Conservation (phyloP, 2,888 invertebrate genomes). For the Drosophila borborema region DNA sequence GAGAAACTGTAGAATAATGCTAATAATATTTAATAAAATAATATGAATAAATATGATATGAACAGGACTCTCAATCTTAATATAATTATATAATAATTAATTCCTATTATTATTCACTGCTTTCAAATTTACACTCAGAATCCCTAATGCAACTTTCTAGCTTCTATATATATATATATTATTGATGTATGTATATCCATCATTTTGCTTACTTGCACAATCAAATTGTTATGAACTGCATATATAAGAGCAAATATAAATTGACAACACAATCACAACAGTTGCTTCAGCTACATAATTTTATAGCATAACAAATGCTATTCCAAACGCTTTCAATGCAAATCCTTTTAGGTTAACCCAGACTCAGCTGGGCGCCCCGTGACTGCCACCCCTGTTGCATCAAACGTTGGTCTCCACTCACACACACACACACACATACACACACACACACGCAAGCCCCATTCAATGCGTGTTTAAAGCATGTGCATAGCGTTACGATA, state of each 20-base stretch:
- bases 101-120: not conserved
- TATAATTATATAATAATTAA: too few relatives aligned
- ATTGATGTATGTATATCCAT: not conserved
- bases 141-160: not conserved
- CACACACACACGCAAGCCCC: constrained; percentile 13
- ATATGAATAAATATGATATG: not conserved
- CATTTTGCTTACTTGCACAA: not conserved
- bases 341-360: constrained; percentile 9
- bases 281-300: constrained; percentile 3
- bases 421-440: constrained; percentile 1
- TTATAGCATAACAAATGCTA: not conserved
- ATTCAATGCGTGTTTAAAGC: constrained; percentile 36
- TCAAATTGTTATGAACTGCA: not conserved
- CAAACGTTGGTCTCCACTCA: constrained; percentile 10
- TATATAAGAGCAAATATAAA: not conserved
- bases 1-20: not conserved
- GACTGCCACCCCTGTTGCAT: constrained; percentile 23
- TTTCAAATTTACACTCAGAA: not conserved
- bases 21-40: not conserved
- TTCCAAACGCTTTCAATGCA: not conserved
- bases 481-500: constrained; percentile 31
- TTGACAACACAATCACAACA: not conserved
- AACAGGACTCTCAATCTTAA: too few relatives aligned
- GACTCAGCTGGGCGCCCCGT: constrained; percentile 1
- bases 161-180: not conserved